Evolutionary conservation across 2,113 vertebrate genomes (phyloP).

Genomic region (Myxocyprinus asiaticus): DNA sequence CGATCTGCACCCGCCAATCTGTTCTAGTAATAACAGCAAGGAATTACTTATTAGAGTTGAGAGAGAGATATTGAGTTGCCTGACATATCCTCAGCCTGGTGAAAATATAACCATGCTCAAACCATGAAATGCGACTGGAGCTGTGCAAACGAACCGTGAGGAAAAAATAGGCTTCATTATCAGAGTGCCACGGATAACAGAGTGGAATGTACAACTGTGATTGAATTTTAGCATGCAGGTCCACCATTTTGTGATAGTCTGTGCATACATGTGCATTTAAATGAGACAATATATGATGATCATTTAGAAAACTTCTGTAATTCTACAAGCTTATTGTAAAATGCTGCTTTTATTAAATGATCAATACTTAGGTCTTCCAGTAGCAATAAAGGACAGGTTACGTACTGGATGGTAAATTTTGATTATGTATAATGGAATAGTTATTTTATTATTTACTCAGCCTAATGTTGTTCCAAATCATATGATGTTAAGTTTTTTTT

Average conservation of each 20-base stretch:
- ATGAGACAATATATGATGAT: too few species aligned
- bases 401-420: too few species aligned
- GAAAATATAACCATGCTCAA: slow-evolving; percentile 54
- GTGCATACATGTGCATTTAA: background rate
- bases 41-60: slow-evolving; percentile 58
- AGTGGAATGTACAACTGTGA: background rate
- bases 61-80: slow-evolving; percentile 55
- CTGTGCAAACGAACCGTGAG: background rate
- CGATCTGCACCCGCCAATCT: slow-evolving; percentile 54
- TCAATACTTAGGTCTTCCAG: background rate
- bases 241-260: background rate
- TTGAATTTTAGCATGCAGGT: background rate
- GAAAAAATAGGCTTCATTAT: slow-evolving; percentile 16
- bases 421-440: too few species aligned
- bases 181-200: background rate
- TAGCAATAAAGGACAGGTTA: too few species aligned
- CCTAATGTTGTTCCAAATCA: too few species aligned
- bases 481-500: too few species aligned
- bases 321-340: background rate
- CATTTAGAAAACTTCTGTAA: too few species aligned
- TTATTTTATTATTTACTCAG: too few species aligned
- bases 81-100: slow-evolving; percentile 53
- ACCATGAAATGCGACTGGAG: slow-evolving; percentile 53
- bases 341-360: background rate
- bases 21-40: slow-evolving; percentile 57